A percentile compares a stretch with the other conserved stretches of the same genome.
Evolutionary conservation across 2,888 invertebrate genomes (phyloP).

Genomic region (Amphiduros pacificus): DNA sequence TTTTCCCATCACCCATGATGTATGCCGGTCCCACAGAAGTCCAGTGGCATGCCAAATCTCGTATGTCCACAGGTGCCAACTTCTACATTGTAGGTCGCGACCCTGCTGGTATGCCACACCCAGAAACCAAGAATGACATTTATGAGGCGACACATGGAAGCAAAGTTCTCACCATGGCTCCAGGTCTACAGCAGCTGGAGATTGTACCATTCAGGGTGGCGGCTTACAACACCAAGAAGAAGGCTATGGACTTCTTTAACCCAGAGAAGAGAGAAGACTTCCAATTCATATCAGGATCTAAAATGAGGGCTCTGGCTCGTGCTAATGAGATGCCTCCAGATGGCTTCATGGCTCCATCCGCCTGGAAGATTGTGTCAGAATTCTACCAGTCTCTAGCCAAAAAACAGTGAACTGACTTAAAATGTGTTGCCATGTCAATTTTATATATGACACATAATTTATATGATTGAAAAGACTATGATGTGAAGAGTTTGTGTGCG

Average conservation of each 20-base stretch:
- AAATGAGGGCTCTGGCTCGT: conserved; percentile 82
- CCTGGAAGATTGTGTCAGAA: conserved; percentile 34
- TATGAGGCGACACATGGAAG: conserved; percentile 94
- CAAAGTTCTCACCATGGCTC: conserved; percentile 87
- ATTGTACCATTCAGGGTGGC: conserved; percentile 98
- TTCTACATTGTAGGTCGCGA: conserved; percentile 99
- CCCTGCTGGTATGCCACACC: conserved; percentile 97
- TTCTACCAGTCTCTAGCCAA: conserved; percentile 28
- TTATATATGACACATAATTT: no score
- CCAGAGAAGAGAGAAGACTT: conserved; percentile 87
- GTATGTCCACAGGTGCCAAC: conserved; percentile 95
- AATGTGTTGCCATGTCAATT: no score
- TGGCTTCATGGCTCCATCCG: conserved; percentile 95
- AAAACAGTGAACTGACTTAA: conserved; percentile 7
- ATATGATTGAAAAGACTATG: no score
- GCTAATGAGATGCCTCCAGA: conserved; percentile 86
- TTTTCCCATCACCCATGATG: conserved; percentile 99
- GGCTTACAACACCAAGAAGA: conserved; percentile 85
- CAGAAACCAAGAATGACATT: conserved; percentile 79
- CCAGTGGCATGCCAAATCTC: conserved; percentile 91
- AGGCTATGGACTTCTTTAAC: conserved; percentile 93
- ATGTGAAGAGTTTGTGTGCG: no score
- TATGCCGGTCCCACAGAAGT: conserved; percentile 98
- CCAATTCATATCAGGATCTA: conserved; percentile 86
- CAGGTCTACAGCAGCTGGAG: conserved; percentile 87